phyloP scores from a whole-genome alignment of 2,888 invertebrate genomes.

The Eupithecia exiguata region DNA sequence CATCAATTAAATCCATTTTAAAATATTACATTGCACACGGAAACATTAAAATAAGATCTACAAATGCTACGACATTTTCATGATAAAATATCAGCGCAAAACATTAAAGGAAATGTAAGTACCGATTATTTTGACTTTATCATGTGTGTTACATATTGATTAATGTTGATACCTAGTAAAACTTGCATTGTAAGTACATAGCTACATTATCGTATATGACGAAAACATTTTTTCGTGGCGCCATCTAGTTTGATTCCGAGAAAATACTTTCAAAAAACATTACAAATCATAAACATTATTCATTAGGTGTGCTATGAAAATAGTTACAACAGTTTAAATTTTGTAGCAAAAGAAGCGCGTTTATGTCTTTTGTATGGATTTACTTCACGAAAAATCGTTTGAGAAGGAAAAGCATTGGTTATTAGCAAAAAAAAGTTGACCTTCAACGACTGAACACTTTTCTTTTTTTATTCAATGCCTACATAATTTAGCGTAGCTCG shows the following conservation, averaged over 20 bases:
- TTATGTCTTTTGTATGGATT: conserved; percentile 25
- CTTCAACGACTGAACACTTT: not conserved
- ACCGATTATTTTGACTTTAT: conserved; percentile 19
- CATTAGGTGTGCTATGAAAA: not conserved
- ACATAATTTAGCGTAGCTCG: not conserved
- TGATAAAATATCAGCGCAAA: conserved; percentile 27
- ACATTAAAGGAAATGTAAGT: conserved; percentile 31
- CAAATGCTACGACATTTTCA: conserved; percentile 20
- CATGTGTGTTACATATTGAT: conserved; percentile 26
- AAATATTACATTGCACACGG: not conserved
- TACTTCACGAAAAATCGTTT: not conserved
- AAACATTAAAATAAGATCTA: conserved; percentile 15
- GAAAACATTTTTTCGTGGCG: not conserved
- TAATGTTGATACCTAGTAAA: not conserved
- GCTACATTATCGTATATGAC: not conserved
- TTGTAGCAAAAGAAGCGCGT: conserved; percentile 20
- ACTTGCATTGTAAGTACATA: not conserved
- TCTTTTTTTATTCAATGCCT: not conserved
- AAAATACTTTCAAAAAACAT: not conserved
- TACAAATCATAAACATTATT: not conserved
- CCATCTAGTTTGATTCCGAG: not conserved
- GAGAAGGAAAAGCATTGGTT: not conserved
- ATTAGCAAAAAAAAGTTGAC: not conserved
- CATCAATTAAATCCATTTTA: not conserved
- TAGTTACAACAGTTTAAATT: not conserved